These are phyloP conservation scores for Oxygymnocypris stewartii DNA, from an alignment of 2,113 vertebrate species.

Conservation along the genomic window DNA sequence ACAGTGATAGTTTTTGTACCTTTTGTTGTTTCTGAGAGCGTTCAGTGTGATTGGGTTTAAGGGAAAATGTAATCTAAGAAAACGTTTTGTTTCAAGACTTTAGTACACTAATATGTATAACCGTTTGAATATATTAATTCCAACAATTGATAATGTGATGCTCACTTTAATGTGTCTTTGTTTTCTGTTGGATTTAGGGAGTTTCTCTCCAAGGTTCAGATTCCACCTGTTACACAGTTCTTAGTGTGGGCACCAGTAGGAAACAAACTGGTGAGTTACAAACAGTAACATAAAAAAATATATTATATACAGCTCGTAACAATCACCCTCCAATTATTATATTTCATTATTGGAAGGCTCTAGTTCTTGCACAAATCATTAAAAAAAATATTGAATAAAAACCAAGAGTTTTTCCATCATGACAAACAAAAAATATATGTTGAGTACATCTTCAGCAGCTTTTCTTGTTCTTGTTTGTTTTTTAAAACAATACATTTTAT, in stretches of 20 bases:
- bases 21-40: background rate
- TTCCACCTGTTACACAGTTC: conserved; percentile 85
- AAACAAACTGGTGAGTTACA: conserved; percentile 85
- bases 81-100: background rate
- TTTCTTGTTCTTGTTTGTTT: background rate
- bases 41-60: background rate
- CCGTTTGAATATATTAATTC: background rate
- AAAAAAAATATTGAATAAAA: background rate
- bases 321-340: background rate
- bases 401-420: background rate
- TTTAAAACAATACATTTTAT: background rate
- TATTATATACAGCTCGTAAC: background rate
- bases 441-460: background rate
- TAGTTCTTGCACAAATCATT: background rate
- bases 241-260: conserved; percentile 85
- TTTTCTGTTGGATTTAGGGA: conserved; percentile 71
- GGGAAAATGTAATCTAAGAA: background rate
- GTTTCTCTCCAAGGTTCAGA: conserved; percentile 78
- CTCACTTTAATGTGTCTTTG: conserved; percentile 7
- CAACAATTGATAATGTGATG: background rate
- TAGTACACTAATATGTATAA: background rate
- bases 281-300: background rate
- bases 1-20: background rate
- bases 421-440: background rate
- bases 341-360: background rate